Evolutionary conservation across 1,140 invertebrate genomes (phyloP).

Genomic region (Drosophila pachea): DNA sequence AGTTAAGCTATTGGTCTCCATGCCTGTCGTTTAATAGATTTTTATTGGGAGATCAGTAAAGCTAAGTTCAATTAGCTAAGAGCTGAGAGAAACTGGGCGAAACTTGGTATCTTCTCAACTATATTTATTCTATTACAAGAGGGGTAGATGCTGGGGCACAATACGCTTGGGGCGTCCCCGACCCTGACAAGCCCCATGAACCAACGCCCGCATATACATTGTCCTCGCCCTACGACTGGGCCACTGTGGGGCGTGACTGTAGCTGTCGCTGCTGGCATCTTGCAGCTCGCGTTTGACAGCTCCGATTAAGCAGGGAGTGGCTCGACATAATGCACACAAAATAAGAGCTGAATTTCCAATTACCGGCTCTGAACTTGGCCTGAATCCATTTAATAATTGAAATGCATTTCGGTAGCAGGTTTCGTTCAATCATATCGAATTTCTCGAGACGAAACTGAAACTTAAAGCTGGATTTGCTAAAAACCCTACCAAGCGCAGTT

Average conservation of each 20-base stretch:
- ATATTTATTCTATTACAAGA: neutral
- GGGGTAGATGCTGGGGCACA: slow-evolving; percentile 6
- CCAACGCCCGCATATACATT: slow-evolving; percentile 43
- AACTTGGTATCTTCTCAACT: no score
- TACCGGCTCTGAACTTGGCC: slow-evolving; percentile 1
- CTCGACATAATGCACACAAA: slow-evolving; percentile 22
- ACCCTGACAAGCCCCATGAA: neutral
- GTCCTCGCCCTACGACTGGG: slow-evolving; percentile 33
- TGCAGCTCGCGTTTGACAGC: slow-evolving; percentile 43
- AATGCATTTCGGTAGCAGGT: slow-evolving; percentile 6
- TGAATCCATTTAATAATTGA: slow-evolving; percentile 6
- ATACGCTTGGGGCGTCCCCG: slow-evolving; percentile 9
- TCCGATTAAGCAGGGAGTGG: slow-evolving; percentile 12
- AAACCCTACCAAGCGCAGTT: no score
- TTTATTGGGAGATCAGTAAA: no score
- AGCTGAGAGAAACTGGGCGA: no score
- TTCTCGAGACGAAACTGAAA: no score
- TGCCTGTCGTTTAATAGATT: no score
- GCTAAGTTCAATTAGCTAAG: no score
- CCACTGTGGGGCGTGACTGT: slow-evolving; percentile 29
- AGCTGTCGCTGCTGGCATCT: slow-evolving; percentile 7
- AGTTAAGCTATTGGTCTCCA: neutral
- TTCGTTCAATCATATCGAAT: no score
- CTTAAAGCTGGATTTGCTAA: no score
- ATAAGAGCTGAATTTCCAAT: slow-evolving; percentile 8